These are phyloP conservation scores for Coenonympha arcania DNA, from an alignment of 2,888 invertebrate species.

Conservation along the genomic window DNA sequence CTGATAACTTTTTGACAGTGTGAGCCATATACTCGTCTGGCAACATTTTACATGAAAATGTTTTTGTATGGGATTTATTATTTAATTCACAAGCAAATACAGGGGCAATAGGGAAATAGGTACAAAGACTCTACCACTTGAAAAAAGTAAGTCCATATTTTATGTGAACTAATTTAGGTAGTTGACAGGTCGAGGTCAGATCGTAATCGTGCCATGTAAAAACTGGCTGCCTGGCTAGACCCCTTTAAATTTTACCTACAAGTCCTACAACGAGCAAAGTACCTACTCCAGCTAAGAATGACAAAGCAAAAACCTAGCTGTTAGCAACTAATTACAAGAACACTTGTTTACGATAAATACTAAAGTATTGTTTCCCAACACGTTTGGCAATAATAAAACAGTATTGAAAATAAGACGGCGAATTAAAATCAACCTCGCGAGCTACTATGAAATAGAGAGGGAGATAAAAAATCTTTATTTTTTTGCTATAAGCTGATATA, in stretches of 20 bases:
- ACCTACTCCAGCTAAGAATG: not conserved
- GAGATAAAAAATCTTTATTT: slow-evolving; percentile 20
- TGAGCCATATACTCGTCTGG: no score
- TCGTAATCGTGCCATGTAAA: not conserved
- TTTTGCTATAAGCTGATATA: slow-evolving; percentile 19
- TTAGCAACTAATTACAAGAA: slow-evolving; percentile 2
- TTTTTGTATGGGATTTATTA: no score
- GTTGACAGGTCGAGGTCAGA: not conserved
- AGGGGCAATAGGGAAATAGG: no score
- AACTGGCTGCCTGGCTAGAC: not conserved
- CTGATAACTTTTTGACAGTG: no score
- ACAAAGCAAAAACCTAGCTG: not conserved
- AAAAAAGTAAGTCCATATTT: not conserved
- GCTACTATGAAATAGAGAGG: not conserved
- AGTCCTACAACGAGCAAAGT: not conserved
- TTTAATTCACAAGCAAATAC: no score
- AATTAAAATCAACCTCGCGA: slow-evolving; percentile 8
- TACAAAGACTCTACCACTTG: not conserved
- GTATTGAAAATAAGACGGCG: not conserved
- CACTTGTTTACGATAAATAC: not conserved
- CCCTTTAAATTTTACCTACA: not conserved
- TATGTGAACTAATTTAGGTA: not conserved
- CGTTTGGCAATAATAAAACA: not conserved
- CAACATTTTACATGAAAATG: no score
- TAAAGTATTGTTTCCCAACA: not conserved